A percentile compares a stretch with the other conserved stretches of the same genome.
Evolutionary conservation across 2,888 invertebrate genomes (phyloP).

Genomic region (Hylaea fasciaria): DNA sequence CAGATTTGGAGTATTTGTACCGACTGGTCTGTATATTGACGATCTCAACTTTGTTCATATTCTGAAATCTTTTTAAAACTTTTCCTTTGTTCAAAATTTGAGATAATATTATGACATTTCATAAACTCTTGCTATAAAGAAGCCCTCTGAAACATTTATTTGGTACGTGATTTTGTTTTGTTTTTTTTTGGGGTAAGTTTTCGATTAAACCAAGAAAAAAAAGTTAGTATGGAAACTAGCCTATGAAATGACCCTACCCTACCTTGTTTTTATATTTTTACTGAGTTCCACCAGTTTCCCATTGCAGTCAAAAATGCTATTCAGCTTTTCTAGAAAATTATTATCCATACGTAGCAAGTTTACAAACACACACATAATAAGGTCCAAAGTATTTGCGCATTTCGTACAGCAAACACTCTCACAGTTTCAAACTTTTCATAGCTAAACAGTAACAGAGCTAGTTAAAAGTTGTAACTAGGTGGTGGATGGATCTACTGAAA

Average conservation of each 20-base stretch:
- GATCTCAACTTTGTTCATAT: constrained; percentile 24
- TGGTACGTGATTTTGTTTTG: constrained; percentile 1
- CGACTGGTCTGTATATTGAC: constrained; percentile 23
- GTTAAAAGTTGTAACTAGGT: constrained; percentile 45
- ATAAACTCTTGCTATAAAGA: constrained; percentile 20
- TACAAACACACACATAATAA: neutral
- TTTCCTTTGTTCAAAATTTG: constrained; percentile 23
- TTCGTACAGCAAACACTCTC: neutral
- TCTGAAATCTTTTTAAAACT: constrained; percentile 21
- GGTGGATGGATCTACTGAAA: constrained; percentile 9
- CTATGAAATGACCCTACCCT: no score
- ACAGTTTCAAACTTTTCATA: constrained; percentile 34
- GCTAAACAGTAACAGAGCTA: constrained; percentile 39
- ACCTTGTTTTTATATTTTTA: no score
- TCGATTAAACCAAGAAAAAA: neutral
- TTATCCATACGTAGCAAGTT: no score
- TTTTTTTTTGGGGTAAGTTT: no score
- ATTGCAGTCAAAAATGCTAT: no score
- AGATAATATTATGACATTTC: constrained; percentile 18
- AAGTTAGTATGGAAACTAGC: no score
- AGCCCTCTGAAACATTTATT: constrained; percentile 4
- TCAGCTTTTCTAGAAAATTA: no score
- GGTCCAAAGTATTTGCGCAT: neutral
- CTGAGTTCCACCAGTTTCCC: no score
- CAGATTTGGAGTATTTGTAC: constrained; percentile 37